These are phyloP conservation scores for Cassiopea xamachana DNA, from an alignment of 30 jellyfish, hydroid and myxozoan species.

Conservation along the genomic window DNA sequence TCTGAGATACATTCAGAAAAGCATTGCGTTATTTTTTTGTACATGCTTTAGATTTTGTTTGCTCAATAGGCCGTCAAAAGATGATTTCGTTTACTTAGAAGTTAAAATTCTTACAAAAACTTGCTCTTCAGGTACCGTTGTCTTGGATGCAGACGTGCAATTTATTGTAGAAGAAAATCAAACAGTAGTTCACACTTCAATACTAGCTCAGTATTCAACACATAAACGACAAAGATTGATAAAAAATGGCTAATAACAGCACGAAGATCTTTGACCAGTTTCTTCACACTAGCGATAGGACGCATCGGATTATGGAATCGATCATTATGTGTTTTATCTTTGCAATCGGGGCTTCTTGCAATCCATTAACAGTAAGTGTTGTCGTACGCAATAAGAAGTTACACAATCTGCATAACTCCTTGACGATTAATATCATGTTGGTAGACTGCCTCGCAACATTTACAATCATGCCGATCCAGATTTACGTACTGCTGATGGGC, in stretches of 20 bases:
- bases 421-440: conserved; percentile 42
- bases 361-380: conserved; percentile 46
- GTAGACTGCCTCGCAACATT: conserved; percentile 51
- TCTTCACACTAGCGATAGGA: conserved; percentile 3
- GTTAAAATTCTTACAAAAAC: neutral
- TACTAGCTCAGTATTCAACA: too few relatives aligned
- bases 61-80: neutral
- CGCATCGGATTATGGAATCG: conserved; percentile 34
- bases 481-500: conserved; percentile 26
- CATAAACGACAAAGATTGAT: too few relatives aligned
- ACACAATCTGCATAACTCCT: conserved; percentile 51
- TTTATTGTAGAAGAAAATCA: too few relatives aligned
- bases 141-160: neutral
- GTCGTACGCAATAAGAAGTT: conserved; percentile 42
- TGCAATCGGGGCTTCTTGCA: conserved; percentile 52
- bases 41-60: neutral
- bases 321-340: conserved; percentile 36
- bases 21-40: neutral
- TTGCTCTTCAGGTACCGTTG: neutral
- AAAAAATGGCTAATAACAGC: conserved; percentile 25
- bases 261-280: neutral
- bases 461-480: conserved; percentile 34
- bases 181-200: too few relatives aligned
- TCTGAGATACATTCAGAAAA: neutral
- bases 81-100: neutral